These are phyloP conservation scores for Stercorarius parasiticus DNA, from an alignment of 2,113 vertebrate genomes.

Conservation along the genomic window DNA sequence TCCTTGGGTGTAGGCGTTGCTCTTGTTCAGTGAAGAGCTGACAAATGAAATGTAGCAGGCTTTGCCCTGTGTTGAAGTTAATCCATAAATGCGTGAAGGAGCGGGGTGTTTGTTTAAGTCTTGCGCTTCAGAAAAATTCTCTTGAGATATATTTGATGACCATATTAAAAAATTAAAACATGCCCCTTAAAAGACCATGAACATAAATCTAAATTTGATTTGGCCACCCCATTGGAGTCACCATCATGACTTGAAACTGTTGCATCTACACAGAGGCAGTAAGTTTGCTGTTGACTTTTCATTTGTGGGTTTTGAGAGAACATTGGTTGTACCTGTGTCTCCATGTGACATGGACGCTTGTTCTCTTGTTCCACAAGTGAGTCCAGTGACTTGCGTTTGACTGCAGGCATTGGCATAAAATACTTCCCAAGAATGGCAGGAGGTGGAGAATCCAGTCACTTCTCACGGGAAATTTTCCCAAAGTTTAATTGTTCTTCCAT, in stretches of 20 bases:
- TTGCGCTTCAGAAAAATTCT: neutral
- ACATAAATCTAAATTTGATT: neutral
- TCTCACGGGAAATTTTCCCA: slow-evolving; percentile 1
- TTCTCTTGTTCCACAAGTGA: neutral
- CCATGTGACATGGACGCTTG: neutral
- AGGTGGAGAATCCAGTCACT: neutral
- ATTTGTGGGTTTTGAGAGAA: neutral
- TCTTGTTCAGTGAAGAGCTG: neutral
- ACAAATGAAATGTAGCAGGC: neutral
- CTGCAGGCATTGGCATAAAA: neutral
- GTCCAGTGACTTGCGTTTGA: neutral
- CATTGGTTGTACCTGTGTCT: fast-evolving
- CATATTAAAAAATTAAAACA: neutral
- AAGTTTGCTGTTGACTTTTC: neutral
- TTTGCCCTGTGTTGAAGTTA: neutral
- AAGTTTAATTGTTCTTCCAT: neutral
- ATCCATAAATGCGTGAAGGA: neutral
- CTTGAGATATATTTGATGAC: neutral
- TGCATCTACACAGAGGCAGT: neutral
- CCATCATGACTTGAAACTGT: neutral
- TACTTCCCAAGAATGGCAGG: neutral
- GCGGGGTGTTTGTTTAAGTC: neutral
- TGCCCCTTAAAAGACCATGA: neutral
- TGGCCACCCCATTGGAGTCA: neutral
- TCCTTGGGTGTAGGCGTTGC: neutral